Percentiles rank a stretch among this genome's conserved stretches.
Conservation (phyloP, 2,113 vertebrate species). For the Onychorhynchus coronatus region DNA sequence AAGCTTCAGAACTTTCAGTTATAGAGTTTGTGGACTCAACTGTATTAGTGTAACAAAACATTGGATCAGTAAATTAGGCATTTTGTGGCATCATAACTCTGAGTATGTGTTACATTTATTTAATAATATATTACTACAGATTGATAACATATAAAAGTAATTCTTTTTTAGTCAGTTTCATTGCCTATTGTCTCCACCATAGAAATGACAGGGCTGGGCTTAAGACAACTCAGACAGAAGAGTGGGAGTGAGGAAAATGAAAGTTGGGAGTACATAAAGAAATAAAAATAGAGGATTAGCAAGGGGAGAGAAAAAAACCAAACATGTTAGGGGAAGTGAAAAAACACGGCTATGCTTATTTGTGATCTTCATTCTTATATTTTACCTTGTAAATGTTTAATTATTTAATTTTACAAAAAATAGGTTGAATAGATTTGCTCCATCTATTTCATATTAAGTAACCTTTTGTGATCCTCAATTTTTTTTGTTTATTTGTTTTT, state of each 20-base stretch:
- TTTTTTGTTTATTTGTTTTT: background rate
- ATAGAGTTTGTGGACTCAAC: background rate
- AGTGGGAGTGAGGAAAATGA: background rate
- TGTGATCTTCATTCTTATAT: background rate
- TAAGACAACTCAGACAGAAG: background rate
- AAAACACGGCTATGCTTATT: background rate
- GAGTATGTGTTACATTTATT: background rate
- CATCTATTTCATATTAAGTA: background rate
- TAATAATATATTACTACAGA: background rate
- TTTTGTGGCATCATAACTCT: background rate
- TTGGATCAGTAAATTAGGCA: background rate
- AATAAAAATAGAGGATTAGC: too few relatives aligned
- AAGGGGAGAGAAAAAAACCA: background rate
- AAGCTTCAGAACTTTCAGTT: background rate
- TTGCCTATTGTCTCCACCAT: background rate
- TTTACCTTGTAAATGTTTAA: background rate
- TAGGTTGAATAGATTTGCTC: background rate
- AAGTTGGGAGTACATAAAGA: background rate
- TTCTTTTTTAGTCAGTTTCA: background rate
- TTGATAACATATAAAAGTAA: background rate
- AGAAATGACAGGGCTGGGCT: background rate
- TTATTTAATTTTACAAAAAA: background rate
- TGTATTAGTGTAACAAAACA: background rate
- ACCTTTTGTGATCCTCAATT: rapidly evolving
- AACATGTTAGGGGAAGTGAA: rapidly evolving